These are phyloP conservation scores for Myiothlypis coronata DNA, from an alignment of 2,797 vertebrate genomes.

Conservation along the genomic window DNA sequence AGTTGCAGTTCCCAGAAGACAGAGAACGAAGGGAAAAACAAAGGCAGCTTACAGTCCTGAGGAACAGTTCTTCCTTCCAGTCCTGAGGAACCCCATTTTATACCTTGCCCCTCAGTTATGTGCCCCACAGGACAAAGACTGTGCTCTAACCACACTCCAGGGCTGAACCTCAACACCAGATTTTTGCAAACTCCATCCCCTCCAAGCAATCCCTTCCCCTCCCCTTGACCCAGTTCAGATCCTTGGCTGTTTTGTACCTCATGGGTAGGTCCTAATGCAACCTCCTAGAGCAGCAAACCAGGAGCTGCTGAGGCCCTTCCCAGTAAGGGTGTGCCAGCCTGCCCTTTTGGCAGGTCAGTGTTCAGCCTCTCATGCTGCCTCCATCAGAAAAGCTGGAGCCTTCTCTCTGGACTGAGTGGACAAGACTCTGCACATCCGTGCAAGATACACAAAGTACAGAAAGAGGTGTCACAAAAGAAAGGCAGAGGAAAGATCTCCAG, in stretches of 20 bases:
- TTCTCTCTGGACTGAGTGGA: not conserved
- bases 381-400: not conserved
- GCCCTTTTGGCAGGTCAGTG: not conserved
- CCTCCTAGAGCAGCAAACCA: not conserved
- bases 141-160: not conserved
- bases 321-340: not conserved
- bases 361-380: not conserved
- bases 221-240: not conserved
- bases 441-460: not conserved
- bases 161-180: not conserved
- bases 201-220: not conserved
- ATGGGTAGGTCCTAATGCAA: not conserved
- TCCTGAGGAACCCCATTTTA: not conserved
- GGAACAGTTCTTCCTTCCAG: not conserved
- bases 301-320: not conserved
- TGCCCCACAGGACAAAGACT: not conserved
- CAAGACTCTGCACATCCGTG: not conserved
- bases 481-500: not conserved
- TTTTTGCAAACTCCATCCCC: not conserved
- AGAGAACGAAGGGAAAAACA: not conserved
- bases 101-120: not conserved
- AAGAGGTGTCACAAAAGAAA: not conserved
- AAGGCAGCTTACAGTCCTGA: not conserved
- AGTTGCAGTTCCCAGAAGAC: not conserved
- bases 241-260: not conserved